phyloP scores from a whole-genome alignment of 1,140 invertebrate genomes.

The Planococcus citri region DNA sequence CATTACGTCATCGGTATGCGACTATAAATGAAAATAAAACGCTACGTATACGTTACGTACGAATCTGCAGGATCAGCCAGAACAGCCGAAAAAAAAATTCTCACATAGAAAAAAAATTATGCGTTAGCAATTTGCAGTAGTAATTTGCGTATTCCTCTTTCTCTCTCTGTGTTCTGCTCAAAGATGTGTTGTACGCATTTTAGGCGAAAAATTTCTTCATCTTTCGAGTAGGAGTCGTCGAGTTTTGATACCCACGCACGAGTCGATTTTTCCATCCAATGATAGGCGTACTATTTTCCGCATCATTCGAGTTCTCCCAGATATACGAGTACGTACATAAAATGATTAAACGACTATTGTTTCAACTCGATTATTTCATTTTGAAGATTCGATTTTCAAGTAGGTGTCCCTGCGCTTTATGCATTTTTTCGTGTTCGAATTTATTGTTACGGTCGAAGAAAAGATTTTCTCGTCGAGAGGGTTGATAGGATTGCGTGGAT shows the following conservation, averaged over 20 bases:
- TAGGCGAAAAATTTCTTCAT: background rate
- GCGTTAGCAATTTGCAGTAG: background rate
- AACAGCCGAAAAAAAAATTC: background rate
- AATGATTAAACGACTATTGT: background rate
- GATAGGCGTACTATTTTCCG: background rate
- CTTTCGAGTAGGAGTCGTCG: no score
- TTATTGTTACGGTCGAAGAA: no score
- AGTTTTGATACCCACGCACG: no score
- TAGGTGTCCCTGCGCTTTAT: no score
- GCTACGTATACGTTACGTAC: background rate
- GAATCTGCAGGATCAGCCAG: background rate
- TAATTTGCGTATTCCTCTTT: background rate
- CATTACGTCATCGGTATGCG: conserved; percentile 17
- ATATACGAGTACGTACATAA: background rate
- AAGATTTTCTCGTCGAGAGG: no score
- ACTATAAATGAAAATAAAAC: conserved; percentile 3
- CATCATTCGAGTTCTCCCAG: background rate
- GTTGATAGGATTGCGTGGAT: no score
- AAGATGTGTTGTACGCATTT: background rate
- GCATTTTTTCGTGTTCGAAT: no score
- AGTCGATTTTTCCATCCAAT: no score
- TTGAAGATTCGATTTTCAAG: no score
- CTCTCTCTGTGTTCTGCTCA: background rate
- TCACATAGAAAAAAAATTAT: background rate
- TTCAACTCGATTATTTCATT: background rate